These are phyloP conservation scores for Naso thynnoides DNA, from an alignment of 2,797 vertebrate species.

Conservation along the genomic window DNA sequence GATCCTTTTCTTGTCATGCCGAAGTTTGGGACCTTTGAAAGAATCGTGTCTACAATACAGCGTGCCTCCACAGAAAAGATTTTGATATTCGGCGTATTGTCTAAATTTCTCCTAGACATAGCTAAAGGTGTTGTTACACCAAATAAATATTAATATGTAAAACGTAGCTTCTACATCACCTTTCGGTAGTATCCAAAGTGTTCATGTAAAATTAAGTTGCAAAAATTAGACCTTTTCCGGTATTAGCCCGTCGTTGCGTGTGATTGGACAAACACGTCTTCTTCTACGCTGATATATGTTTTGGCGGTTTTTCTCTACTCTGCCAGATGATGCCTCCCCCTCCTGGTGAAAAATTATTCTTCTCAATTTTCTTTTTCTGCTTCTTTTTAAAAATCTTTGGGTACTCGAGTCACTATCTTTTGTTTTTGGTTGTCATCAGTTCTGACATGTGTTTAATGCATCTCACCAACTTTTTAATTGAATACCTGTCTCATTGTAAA, in stretches of 20 bases:
- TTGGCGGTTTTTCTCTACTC: constrained; percentile 40
- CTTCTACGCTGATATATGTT: constrained; percentile 49
- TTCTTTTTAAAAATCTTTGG: background rate
- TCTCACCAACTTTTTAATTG: background rate
- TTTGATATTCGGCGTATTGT: background rate
- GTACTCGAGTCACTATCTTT: background rate
- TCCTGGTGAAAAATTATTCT: background rate
- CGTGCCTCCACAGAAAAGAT: background rate
- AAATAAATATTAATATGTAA: rapidly evolving
- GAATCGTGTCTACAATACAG: background rate
- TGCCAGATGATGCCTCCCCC: background rate
- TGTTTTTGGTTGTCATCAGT: background rate
- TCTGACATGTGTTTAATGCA: background rate
- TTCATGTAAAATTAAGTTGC: rapidly evolving
- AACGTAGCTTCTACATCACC: constrained; percentile 9
- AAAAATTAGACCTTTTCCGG: constrained; percentile 10
- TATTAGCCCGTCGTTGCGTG: background rate
- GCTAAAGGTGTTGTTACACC: background rate
- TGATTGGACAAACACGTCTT: constrained; percentile 63
- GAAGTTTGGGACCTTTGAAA: background rate
- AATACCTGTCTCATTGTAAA: background rate
- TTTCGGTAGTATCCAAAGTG: constrained; percentile 6
- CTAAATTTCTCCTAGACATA: background rate
- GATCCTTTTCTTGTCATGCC: background rate
- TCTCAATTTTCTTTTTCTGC: background rate